Conservation (phyloP, 2,797 vertebrate species). For the Natrix natrix region DNA sequence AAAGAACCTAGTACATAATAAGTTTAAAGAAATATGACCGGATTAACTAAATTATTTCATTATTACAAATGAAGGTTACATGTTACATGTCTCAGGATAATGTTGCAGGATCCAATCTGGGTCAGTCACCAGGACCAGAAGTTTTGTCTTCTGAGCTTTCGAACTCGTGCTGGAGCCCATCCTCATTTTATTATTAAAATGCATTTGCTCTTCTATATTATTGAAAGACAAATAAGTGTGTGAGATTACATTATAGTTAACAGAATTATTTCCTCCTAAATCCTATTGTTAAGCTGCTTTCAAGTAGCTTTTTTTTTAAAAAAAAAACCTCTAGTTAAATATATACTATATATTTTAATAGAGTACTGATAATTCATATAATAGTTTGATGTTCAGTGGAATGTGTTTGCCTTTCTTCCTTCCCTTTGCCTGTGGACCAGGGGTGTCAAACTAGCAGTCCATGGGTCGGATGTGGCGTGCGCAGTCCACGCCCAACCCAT, state of each 20-base stretch:
- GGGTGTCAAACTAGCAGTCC: too few relatives aligned
- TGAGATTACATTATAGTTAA: not conserved
- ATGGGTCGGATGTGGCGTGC: too few relatives aligned
- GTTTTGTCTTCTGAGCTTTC: not conserved
- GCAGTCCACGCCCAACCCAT: too few relatives aligned
- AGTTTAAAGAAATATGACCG: slow-evolving; percentile 41
- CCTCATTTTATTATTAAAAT: slow-evolving; percentile 1
- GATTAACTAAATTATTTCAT: slow-evolving; percentile 6
- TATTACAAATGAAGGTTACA: not conserved
- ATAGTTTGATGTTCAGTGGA: not conserved
- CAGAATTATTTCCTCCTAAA: not conserved
- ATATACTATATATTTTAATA: not conserved
- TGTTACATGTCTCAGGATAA: not conserved
- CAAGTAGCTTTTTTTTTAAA: not conserved
- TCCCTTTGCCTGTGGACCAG: too few relatives aligned
- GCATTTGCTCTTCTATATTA: not conserved
- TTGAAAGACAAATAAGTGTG: not conserved
- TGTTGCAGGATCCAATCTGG: not conserved
- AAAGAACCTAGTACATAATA: slow-evolving; percentile 13
- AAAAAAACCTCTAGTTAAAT: not conserved
- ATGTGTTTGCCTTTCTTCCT: not conserved
- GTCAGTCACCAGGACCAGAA: not conserved
- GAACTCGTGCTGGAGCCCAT: not conserved
- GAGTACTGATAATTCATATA: not conserved
- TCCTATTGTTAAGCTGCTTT: not conserved